Conservation (phyloP, 2,888 invertebrate genomes). For the Drosophila histrio region DNA sequence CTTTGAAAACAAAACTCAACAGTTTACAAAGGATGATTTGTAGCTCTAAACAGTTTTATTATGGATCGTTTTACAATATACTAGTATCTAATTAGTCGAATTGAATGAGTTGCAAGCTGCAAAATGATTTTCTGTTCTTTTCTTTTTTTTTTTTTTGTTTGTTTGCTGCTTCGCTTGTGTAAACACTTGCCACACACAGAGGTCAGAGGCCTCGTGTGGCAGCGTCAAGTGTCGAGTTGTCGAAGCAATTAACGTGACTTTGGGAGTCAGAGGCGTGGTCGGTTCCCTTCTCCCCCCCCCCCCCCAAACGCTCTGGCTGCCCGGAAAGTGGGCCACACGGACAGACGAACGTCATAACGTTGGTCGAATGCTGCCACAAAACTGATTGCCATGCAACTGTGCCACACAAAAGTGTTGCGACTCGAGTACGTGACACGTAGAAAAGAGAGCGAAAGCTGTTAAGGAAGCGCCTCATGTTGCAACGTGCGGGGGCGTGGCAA, state of each 20-base stretch:
- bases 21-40: too few species aligned
- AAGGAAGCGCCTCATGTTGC: slow-evolving; percentile 46
- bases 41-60: neutral
- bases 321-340: slow-evolving; percentile 12
- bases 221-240: slow-evolving; percentile 57
- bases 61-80: neutral
- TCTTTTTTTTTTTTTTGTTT: neutral
- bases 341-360: slow-evolving; percentile 20
- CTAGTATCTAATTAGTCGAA: neutral
- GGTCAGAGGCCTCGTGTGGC: slow-evolving; percentile 43
- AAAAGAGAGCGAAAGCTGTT: slow-evolving; percentile 55
- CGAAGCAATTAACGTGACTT: slow-evolving; percentile 75
- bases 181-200: slow-evolving; percentile 2
- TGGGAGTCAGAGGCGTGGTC: slow-evolving; percentile 12
- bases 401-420: slow-evolving; percentile 1
- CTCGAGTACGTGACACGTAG: slow-evolving; percentile 46
- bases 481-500: slow-evolving; percentile 10
- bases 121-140: neutral
- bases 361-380: slow-evolving; percentile 20
- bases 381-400: slow-evolving; percentile 42
- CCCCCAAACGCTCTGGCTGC: neutral
- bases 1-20: too few species aligned
- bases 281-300: neutral
- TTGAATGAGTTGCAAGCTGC: neutral
- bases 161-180: neutral